phyloP scores from a whole-genome alignment of 2,888 invertebrate species.

The Dexiosoma caninum region DNA sequence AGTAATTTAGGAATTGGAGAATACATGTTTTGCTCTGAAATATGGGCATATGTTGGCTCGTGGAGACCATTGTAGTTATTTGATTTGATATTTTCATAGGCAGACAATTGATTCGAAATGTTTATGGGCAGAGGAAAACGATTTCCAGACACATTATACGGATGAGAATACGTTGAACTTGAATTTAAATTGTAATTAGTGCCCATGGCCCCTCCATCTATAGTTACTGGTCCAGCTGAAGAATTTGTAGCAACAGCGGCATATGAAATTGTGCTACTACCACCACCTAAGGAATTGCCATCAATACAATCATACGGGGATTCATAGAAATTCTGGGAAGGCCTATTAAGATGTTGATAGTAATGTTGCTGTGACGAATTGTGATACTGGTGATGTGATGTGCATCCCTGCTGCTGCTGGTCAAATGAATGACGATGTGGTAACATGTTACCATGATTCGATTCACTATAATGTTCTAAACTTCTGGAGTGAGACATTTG shows the following conservation, averaged over 20 bases:
- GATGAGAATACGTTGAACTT: slow-evolving; percentile 68
- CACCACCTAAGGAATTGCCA: slow-evolving; percentile 69
- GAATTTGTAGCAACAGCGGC: slow-evolving; percentile 70
- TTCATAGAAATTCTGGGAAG: slow-evolving; percentile 72
- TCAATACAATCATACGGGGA: slow-evolving; percentile 76
- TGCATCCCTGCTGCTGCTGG: slow-evolving; percentile 73
- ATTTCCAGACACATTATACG: slow-evolving; percentile 77
- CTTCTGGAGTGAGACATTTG: slow-evolving; percentile 77
- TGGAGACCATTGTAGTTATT: slow-evolving; percentile 52
- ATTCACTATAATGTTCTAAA: slow-evolving; percentile 76
- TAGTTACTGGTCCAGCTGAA: background rate
- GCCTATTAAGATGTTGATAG: slow-evolving; percentile 40
- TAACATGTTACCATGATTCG: slow-evolving; percentile 63
- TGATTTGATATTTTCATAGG: slow-evolving; percentile 64
- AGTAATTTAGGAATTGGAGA: slow-evolving; percentile 66
- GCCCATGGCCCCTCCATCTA: background rate
- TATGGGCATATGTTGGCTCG: slow-evolving; percentile 64
- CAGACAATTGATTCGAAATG: slow-evolving; percentile 75
- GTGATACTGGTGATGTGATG: slow-evolving; percentile 64
- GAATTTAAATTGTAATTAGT: slow-evolving; percentile 44
- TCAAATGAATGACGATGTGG: slow-evolving; percentile 77
- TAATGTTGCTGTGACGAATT: slow-evolving; percentile 28
- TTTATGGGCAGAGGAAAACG: slow-evolving; percentile 76
- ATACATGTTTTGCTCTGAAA: slow-evolving; percentile 68
- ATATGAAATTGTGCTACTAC: slow-evolving; percentile 70